Conservation (phyloP, 2,797 vertebrate genomes). For the Leucoraja ocellata region DNA sequence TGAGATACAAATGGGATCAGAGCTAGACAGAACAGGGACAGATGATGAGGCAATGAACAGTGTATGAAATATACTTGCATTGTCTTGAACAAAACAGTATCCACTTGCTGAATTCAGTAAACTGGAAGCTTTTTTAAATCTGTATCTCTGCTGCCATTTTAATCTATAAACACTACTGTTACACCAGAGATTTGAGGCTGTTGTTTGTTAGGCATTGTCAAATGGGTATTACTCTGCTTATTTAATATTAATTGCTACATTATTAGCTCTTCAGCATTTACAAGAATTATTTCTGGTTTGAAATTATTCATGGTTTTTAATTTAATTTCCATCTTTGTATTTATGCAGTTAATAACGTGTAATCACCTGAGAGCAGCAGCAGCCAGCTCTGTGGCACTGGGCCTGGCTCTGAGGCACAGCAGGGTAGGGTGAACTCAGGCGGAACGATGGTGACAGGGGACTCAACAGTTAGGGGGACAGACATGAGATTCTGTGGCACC, state of each 20-base stretch:
- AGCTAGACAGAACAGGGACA: background rate
- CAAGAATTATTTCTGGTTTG: background rate
- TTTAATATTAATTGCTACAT: background rate
- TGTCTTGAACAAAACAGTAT: background rate
- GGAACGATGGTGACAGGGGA: too few species aligned
- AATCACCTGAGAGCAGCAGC: too few species aligned
- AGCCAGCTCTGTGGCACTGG: too few species aligned
- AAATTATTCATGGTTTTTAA: background rate
- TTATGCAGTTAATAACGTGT: too few species aligned
- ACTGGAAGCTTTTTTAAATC: background rate
- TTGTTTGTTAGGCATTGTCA: background rate
- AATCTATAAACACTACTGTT: background rate
- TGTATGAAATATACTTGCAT: background rate
- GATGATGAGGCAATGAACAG: background rate
- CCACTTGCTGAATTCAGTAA: background rate
- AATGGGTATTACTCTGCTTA: background rate
- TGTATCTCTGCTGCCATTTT: background rate
- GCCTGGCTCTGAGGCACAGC: too few species aligned
- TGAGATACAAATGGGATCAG: conserved; percentile 17
- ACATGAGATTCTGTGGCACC: too few species aligned
- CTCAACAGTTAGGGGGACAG: too few species aligned
- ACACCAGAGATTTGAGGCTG: background rate
- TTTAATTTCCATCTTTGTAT: background rate
- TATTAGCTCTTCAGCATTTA: background rate
- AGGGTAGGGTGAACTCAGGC: too few species aligned